Conservation (phyloP, 2,888 invertebrate genomes). For the Julus scandinavius region DNA sequence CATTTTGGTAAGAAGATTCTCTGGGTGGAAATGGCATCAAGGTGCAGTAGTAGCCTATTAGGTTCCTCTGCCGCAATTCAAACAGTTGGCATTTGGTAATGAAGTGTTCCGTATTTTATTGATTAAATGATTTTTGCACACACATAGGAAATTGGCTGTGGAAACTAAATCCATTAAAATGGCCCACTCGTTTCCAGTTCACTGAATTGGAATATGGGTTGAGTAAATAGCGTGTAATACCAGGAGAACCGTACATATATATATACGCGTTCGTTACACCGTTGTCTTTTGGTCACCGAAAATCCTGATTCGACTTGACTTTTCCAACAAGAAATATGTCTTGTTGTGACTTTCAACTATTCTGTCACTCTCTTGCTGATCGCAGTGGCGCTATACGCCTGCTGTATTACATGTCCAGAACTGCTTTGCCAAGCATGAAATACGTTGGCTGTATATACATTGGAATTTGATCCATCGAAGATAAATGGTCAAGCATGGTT, state of each 20-base stretch:
- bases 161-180: constrained; percentile 52
- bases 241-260: background rate
- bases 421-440: constrained; percentile 31
- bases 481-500: constrained; percentile 6
- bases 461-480: constrained; percentile 23
- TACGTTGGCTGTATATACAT: constrained; percentile 13
- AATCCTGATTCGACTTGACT: constrained; percentile 27
- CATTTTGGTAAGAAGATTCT: constrained; percentile 2
- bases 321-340: constrained; percentile 35
- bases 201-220: constrained; percentile 47
- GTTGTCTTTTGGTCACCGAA: constrained; percentile 3
- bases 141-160: constrained; percentile 52
- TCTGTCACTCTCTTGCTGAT: constrained; percentile 18
- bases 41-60: constrained; percentile 30
- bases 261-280: background rate
- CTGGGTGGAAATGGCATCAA: constrained; percentile 32
- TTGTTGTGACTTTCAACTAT: constrained; percentile 24
- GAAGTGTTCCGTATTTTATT: constrained; percentile 45
- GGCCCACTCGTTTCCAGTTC: constrained; percentile 47
- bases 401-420: background rate
- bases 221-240: constrained; percentile 46
- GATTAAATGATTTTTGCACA: constrained; percentile 47
- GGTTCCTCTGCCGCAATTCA: constrained; percentile 39
- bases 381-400: background rate
- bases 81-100: constrained; percentile 48